Base-by-base conservation (phyloP, 2,888 invertebrate species). In the Macaria notata region DNA sequence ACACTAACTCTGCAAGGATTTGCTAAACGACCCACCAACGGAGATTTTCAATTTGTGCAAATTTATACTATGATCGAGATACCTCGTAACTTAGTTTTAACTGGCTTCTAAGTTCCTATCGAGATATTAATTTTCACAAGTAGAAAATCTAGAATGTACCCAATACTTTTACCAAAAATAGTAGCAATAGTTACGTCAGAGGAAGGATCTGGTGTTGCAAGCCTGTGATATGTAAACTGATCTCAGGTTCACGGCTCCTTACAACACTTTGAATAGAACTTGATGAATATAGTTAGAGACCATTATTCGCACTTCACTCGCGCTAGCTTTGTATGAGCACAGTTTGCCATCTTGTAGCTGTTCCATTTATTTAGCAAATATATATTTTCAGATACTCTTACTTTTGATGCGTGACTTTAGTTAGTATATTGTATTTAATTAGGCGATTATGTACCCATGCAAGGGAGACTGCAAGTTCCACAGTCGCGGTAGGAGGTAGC, bases 391-490 rank as follows among this genome's bases (percentile, higher is more conserved):
- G 52, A 64, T 52, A 54, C 52, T 62, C 50, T 62, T 59, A 59
- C 48, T 60, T 63, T 64, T 60, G 42, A 56, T 60, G 49, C 43
- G 49, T 55, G 54, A 56, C 9, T 45, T 55, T 46, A 46, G 39
- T 48, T 56, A 57, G 42, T 47, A 51, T 61, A 9, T 54, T 9
- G 49, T 56, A 54, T 56, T 56, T 47, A 49, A 49, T 49, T 45
- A 45, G 33, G 33, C 33, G 47, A 46, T 44, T 55, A 47, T 65
- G 49, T 41, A 41, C n/a, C 41, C 65, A 64, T 63, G 61, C 63
- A 68, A 71, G 19, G 19, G 2, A 71, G 67, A 71, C 75, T 73
- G 70, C 38, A 43, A 9, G 42, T 70, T 68, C 62, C 65, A 63
- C 65, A 64, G 65, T 70, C n/a, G 47, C 54, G 52, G 70, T 68